A percentile compares a stretch with the other conserved stretches of the same genome.
Evolutionary conservation across 2,888 invertebrate genomes (phyloP).

Genomic region (Clunio marinus): DNA sequence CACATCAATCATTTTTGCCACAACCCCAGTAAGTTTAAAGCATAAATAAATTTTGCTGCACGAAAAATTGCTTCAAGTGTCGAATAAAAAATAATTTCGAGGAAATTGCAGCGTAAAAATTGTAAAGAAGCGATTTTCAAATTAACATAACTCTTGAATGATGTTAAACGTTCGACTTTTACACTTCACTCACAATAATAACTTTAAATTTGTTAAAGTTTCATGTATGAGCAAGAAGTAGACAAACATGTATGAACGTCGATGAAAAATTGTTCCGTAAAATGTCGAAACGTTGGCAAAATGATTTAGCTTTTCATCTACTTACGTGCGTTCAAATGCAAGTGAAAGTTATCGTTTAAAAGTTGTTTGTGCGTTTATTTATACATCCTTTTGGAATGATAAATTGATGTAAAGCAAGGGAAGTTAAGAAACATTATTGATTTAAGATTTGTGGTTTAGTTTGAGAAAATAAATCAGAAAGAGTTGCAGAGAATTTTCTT

Average conservation of each 20-base stretch:
- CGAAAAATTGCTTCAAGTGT: background rate
- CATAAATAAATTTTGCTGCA: background rate
- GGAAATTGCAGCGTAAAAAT: conserved; percentile 4
- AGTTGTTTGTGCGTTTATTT: background rate
- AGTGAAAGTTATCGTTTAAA: conserved; percentile 24
- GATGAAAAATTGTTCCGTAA: conserved; percentile 3
- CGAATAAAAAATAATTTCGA: background rate
- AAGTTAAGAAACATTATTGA: background rate
- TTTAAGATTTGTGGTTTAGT: too few species aligned
- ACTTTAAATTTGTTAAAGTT: background rate
- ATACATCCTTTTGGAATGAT: background rate
- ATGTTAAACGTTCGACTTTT: background rate
- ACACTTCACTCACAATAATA: background rate
- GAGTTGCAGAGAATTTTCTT: too few species aligned
- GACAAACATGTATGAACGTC: background rate
- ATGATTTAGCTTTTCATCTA: too few species aligned
- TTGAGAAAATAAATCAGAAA: too few species aligned
- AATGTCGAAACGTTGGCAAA: background rate
- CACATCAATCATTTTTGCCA: conserved; percentile 42
- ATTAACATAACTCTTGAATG: background rate
- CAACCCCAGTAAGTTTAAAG: conserved; percentile 40
- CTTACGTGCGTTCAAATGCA: conserved; percentile 25
- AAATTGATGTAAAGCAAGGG: too few species aligned
- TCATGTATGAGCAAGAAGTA: background rate
- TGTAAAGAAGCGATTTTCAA: background rate